A percentile compares a stretch with the other conserved stretches of the same genome.
Conservation (phyloP, 2,797 vertebrate species). For the Oreonectes daqikongensis region DNA sequence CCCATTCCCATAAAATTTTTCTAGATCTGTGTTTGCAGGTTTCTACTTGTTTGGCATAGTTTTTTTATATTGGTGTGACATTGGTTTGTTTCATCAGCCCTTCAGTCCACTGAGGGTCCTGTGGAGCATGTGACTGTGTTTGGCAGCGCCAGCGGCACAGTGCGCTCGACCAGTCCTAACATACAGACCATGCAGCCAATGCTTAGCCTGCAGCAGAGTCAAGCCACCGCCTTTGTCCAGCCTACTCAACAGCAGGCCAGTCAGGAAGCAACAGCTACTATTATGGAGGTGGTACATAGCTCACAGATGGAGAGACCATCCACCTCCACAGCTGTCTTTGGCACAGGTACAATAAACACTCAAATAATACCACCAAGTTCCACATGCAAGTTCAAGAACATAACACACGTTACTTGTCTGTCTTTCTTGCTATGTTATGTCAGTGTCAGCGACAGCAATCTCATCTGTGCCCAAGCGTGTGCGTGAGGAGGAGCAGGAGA, state of each 20-base stretch:
- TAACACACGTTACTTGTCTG: no score
- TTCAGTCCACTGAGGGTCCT: constrained; percentile 88
- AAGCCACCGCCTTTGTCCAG: constrained; percentile 96
- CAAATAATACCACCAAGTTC: not conserved
- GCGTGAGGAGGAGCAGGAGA: constrained; percentile 92
- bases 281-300: constrained; percentile 88
- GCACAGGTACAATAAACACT: constrained; percentile 79
- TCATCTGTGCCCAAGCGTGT: constrained; percentile 88
- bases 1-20: no score
- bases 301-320: constrained; percentile 91
- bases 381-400: no score
- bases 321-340: constrained; percentile 92
- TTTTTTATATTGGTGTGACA: not conserved
- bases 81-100: constrained; percentile 72
- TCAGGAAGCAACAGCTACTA: constrained; percentile 82
- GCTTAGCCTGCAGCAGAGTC: constrained; percentile 86
- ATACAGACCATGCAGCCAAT: constrained; percentile 88
- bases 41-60: not conserved
- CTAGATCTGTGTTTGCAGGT: no score
- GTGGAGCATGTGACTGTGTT: constrained; percentile 95
- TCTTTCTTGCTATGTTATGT: not conserved
- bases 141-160: constrained; percentile 91
- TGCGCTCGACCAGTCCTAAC: constrained; percentile 96
- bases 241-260: constrained; percentile 92
- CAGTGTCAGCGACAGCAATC: constrained; percentile 90